Conservation (phyloP, 2,797 vertebrate genomes). For the Capromys pilorides region DNA sequence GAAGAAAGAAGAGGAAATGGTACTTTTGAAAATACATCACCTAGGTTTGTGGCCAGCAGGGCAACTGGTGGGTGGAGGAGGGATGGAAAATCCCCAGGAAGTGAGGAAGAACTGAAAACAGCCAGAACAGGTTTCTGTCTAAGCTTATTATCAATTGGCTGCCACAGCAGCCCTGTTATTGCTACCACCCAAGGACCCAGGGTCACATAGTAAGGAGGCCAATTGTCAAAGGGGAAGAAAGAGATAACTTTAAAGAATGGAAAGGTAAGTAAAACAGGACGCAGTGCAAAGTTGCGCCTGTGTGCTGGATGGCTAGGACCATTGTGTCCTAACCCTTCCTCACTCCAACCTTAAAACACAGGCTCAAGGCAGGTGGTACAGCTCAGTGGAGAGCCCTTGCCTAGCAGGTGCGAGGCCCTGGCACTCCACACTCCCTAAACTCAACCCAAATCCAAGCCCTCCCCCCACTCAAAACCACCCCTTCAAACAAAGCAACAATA, state of each 20-base stretch:
- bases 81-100: accelerated
- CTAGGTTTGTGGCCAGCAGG: accelerated
- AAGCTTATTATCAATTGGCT: neutral
- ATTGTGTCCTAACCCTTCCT: neutral
- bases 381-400: neutral
- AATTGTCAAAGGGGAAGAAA: neutral
- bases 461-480: neutral
- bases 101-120: neutral
- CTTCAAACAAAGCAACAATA: neutral
- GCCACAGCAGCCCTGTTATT: accelerated
- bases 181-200: neutral
- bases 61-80: accelerated
- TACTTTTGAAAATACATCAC: neutral
- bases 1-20: neutral
- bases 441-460: neutral
- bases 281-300: accelerated
- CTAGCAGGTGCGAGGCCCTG: neutral
- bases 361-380: neutral
- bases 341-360: neutral
- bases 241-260: accelerated
- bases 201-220: neutral
- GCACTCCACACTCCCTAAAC: neutral
- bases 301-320: accelerated
- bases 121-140: neutral
- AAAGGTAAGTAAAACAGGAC: neutral